These are phyloP conservation scores for Athalia cordata DNA, from an alignment of 2,888 invertebrate genomes.

Conservation along the genomic window DNA sequence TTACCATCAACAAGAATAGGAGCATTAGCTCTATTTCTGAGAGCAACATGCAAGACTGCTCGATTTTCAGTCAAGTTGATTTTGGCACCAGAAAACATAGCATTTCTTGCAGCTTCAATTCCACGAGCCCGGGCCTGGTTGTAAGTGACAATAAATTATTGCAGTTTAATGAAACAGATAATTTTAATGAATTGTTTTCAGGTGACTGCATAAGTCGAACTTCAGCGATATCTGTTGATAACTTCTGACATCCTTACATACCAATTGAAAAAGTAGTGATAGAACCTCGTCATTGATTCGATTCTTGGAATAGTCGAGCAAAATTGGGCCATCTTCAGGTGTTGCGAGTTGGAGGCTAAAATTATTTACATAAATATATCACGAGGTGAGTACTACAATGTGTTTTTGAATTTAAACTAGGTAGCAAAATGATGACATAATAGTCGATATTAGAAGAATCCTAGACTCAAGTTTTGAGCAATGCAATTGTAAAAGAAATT, in stretches of 20 bases:
- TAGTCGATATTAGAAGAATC: not conserved
- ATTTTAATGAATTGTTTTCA: not conserved
- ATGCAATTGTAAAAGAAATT: not conserved
- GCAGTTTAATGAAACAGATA: not conserved
- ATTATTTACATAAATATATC: conserved; percentile 47
- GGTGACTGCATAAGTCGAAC: no score
- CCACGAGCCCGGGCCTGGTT: conserved; percentile 82
- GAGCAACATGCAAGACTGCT: conserved; percentile 95
- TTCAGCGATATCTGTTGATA: not conserved
- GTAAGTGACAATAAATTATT: conserved; percentile 41
- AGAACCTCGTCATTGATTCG: conserved; percentile 87
- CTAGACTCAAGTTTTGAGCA: not conserved
- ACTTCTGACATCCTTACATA: conserved; percentile 65
- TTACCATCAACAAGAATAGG: conserved; percentile 89
- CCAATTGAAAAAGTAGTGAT: conserved; percentile 86
- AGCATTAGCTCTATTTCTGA: conserved; percentile 88
- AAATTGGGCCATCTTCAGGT: conserved; percentile 90
- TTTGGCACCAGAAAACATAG: conserved; percentile 94
- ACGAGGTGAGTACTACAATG: conserved; percentile 15
- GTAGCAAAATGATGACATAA: not conserved
- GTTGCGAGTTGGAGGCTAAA: conserved; percentile 84
- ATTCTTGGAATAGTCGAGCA: conserved; percentile 98
- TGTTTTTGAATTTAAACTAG: conserved; percentile 2
- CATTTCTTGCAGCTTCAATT: conserved; percentile 89
- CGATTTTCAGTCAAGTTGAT: conserved; percentile 99